Conservation (phyloP, 2,113 vertebrate species). For the Zapus hudsonius region DNA sequence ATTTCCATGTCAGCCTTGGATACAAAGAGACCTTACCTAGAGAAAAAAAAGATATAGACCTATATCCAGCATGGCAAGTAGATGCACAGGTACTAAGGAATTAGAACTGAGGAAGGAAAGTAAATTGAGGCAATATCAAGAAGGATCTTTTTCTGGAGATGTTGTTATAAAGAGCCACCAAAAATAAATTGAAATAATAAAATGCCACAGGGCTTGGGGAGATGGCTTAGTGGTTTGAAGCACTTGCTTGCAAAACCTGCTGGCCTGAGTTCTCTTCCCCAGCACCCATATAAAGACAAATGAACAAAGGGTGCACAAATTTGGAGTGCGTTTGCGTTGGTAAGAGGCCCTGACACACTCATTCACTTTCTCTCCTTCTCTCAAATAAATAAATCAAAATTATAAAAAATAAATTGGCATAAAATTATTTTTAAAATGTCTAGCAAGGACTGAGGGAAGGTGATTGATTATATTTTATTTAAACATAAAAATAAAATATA, state of each 20-base stretch:
- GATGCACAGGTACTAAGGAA: neutral
- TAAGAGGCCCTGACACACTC: too few relatives aligned
- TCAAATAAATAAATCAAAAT: neutral
- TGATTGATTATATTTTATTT: conserved; percentile 48
- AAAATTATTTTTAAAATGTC: conserved; percentile 29
- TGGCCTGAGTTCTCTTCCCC: too few relatives aligned
- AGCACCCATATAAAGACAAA: too few relatives aligned
- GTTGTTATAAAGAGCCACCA: neutral
- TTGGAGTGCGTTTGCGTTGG: too few relatives aligned
- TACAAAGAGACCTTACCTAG: too few relatives aligned
- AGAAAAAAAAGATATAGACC: neutral
- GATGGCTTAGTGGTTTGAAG: too few relatives aligned
- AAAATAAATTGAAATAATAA: conserved; percentile 18
- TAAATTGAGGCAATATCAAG: conserved; percentile 21
- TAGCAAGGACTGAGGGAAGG: conserved; percentile 31
- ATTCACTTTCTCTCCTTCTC: too few relatives aligned
- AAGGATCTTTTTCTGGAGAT: conserved; percentile 24
- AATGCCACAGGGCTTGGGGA: too few relatives aligned
- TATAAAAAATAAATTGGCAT: neutral
- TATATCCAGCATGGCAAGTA: neutral
- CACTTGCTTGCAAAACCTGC: too few relatives aligned
- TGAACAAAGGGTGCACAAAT: too few relatives aligned
- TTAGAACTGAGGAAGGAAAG: conserved; percentile 32
- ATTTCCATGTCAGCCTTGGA: too few relatives aligned
- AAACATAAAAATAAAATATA: neutral